Conservation (phyloP, 2,797 vertebrate species). For the Pseudochirops corinnae region DNA sequence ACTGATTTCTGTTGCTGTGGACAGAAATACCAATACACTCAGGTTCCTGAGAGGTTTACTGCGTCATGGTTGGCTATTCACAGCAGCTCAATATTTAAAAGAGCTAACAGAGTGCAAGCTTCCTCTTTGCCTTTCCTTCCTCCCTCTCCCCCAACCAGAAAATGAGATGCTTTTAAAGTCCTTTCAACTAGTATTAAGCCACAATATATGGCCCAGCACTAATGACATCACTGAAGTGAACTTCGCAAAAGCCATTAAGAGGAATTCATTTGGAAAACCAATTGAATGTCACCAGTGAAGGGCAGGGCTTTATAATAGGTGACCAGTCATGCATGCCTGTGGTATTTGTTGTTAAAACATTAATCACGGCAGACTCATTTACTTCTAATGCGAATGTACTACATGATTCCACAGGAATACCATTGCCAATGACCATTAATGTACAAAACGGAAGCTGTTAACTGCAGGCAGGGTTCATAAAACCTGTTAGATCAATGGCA, state of each 20-base stretch:
- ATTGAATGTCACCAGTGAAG: constrained; percentile 74
- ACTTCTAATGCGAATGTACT: constrained; percentile 56
- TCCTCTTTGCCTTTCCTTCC: constrained; percentile 19
- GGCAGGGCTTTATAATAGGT: constrained; percentile 66
- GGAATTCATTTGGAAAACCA: constrained; percentile 81
- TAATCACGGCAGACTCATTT: constrained; percentile 73
- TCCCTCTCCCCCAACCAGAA: constrained; percentile 39
- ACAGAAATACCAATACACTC: constrained; percentile 33
- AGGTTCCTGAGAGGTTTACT: constrained; percentile 64
- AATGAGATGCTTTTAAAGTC: constrained; percentile 74
- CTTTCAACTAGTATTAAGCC: constrained; percentile 76
- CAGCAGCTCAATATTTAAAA: constrained; percentile 64
- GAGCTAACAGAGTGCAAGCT: constrained; percentile 40
- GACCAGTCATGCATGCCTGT: constrained; percentile 64
- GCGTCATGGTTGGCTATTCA: constrained; percentile 40
- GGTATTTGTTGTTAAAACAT: constrained; percentile 72
- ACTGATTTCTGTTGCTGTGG: constrained; percentile 54
- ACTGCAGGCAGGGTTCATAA: constrained; percentile 56
- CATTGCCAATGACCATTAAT: constrained; percentile 46
- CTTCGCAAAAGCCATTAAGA: constrained; percentile 71
- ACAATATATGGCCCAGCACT: constrained; percentile 78
- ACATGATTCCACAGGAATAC: constrained; percentile 63
- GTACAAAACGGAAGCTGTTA: constrained; percentile 62
- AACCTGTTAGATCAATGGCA: constrained; percentile 55
- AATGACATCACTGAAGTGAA: constrained; percentile 78